Conservation (phyloP, 2,113 vertebrate genomes). For the Fukomys damarensis region DNA sequence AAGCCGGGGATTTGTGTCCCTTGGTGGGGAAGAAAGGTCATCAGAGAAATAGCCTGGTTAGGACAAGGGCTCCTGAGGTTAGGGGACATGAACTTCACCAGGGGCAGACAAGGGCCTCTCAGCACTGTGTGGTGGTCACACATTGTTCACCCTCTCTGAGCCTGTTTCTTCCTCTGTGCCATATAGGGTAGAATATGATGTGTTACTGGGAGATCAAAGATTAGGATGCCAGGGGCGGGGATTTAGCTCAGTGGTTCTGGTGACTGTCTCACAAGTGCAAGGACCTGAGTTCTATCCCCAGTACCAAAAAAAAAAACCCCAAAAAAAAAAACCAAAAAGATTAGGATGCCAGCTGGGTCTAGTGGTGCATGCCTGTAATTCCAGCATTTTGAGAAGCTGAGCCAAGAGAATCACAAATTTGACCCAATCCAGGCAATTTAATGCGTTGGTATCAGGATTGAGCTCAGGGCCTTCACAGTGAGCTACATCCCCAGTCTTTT, state of each 20-base stretch:
- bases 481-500: not conserved
- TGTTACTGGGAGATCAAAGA: no score
- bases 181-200: not conserved
- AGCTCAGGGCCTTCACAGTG: not conserved
- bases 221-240: not conserved
- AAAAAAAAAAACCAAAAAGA: no score
- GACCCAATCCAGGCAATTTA: not conserved
- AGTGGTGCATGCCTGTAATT: not conserved
- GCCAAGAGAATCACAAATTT: not conserved
- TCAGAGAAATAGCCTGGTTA: not conserved
- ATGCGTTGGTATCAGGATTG: not conserved
- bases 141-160: not conserved
- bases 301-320: no score
- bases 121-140: not conserved
- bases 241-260: no score
- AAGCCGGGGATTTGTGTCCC: slow-evolving; percentile 93
- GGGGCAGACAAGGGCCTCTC: no score
- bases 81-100: not conserved
- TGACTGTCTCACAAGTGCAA: no score
- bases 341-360: not conserved
- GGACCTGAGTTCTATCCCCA: no score
- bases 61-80: not conserved
- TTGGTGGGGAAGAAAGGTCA: slow-evolving; percentile 59
- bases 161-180: not conserved
- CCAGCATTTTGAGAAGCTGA: not conserved